Evolutionary conservation across 2,888 invertebrate genomes (phyloP), one percentile per base, ranked within the genome.

Genomic region (Arctia plantaginis): DNA sequence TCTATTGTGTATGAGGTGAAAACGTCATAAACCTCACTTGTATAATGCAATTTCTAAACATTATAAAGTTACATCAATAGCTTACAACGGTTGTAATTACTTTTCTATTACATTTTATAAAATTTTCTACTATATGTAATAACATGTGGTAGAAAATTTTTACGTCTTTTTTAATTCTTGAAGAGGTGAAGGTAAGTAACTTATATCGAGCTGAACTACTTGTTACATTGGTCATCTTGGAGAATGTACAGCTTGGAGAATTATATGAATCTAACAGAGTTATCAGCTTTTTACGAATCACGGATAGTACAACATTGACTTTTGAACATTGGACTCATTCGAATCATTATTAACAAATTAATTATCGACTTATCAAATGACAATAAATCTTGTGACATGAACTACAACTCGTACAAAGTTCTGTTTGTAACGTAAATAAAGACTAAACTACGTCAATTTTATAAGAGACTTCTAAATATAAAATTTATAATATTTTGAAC

Each of bases 251-350:
- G 35, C 35, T 6, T 35, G n/a, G n/a, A n/a, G 3, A 4, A 35
- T 35, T 47, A 47, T 20, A 4, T 47, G 6, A 47, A 18, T 4
- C 4, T 4, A 20, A 15, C 47, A 47, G 20, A 0, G 51, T 51
- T 23, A n/a, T 59, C 15, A 59, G 27, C 15, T 27, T 59, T 59
- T 27, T 27, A 59, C 13, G 30, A 44, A 27, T 44, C 8, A 67
- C 66, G 65, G 18, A 41, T 44, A 44, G 27, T 30, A 44, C 23
- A 47, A 47, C 30, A 33, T 30, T 47, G 7, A 67, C 67, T 23
- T 33, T 47, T 72, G 41, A 66, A 66, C 66, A 41, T 72, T 72
- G 66, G 66, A 66, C 66, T 55, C 12, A 15, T 51, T 18, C 35
- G 41, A 72, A 66, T n/a, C 55, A 30, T 55, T 55, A 62, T 59